Evolutionary conservation across 1,140 invertebrate species (phyloP), one percentile per base, ranked within the genome.

Genomic region (Halictus rubicundus): DNA sequence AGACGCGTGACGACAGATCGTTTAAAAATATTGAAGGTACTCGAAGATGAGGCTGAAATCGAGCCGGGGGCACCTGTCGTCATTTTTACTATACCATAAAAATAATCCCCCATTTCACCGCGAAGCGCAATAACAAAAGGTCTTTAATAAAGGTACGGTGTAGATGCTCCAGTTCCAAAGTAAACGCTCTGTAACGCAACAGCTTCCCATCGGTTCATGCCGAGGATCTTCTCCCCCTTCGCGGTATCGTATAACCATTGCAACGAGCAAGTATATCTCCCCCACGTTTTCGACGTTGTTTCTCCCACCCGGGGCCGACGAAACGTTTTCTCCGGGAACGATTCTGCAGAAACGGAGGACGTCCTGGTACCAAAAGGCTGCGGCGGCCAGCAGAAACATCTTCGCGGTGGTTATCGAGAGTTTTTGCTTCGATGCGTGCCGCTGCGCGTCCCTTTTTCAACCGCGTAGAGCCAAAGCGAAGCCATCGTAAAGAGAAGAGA

Each of bases 401-500:
- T 71, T 65, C 49, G 57, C 54, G 60, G n/a, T 70, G 76, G 27
- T 39, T 71, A 9, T 42, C 42, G 64, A 37, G 42, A 59, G 78
- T 85, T 85, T 85, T 85, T 85, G 75, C 61, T 23, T 25, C 32
- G 42, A 49, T 64, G 65, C 65, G 25, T 19, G 76, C 25, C 57
- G 12, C 1, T 4, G 14, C 52, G 68, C 70, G 78, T 84, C 52
- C 46, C 64, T 85, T 59, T 84, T 63, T 46, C 72, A 57, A 83
- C n/a, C 27, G 68, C 39, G 75, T 64, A 76, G 32, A 70, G 49
- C 52, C 68, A 16, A 65, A 32, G 76, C 81, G 83, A 79, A 75
- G 84, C 78, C 66, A 73, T 76, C 70, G 75, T 78, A 77, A 80
- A 68, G 75, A 84, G 49, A 39, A 70, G 59, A 68, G 57, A 52